Percentiles rank a stretch among this genome's conserved stretches.
Conservation (phyloP, 2,888 invertebrate genomes). For the Drosophila subsilvestris region DNA sequence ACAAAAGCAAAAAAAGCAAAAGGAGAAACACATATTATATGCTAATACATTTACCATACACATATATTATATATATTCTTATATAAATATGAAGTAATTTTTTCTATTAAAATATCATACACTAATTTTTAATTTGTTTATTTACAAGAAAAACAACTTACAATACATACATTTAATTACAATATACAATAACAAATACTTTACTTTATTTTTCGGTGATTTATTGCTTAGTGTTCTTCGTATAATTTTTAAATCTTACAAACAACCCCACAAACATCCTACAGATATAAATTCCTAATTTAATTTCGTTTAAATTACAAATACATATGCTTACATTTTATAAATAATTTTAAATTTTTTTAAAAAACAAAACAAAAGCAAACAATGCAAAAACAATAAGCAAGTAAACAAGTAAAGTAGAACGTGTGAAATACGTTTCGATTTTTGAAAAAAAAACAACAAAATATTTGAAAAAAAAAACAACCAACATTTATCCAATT, state of each 20-base stretch:
- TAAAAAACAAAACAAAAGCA: slow-evolving; percentile 51
- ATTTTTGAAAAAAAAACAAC: slow-evolving; percentile 49
- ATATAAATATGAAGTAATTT: slow-evolving; percentile 49
- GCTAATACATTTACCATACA: slow-evolving; percentile 67
- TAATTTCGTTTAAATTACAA: slow-evolving; percentile 75
- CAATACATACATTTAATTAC: slow-evolving; percentile 55
- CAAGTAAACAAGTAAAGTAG: slow-evolving; percentile 70
- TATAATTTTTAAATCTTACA: slow-evolving; percentile 61
- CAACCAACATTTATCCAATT: slow-evolving; percentile 13
- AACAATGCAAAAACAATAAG: slow-evolving; percentile 58
- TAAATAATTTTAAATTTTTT: slow-evolving; percentile 68
- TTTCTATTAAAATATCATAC: slow-evolving; percentile 50
- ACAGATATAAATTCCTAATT: slow-evolving; percentile 75
- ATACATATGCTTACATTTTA: slow-evolving; percentile 57
- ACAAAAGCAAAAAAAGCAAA: slow-evolving; percentile 37
- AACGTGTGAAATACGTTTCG: slow-evolving; percentile 55
- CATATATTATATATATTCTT: slow-evolving; percentile 48
- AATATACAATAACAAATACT: slow-evolving; percentile 57
- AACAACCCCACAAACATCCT: slow-evolving; percentile 56
- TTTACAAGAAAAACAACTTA: slow-evolving; percentile 41
- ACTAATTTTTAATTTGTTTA: slow-evolving; percentile 74
- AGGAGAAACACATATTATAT: slow-evolving; percentile 54
- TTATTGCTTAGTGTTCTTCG: slow-evolving; percentile 73
- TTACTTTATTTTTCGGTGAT: slow-evolving; percentile 79
- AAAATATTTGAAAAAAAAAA: slow-evolving; percentile 15